Base-by-base conservation (phyloP, 1,140 invertebrate species). In the Lanistes nyassanus region DNA sequence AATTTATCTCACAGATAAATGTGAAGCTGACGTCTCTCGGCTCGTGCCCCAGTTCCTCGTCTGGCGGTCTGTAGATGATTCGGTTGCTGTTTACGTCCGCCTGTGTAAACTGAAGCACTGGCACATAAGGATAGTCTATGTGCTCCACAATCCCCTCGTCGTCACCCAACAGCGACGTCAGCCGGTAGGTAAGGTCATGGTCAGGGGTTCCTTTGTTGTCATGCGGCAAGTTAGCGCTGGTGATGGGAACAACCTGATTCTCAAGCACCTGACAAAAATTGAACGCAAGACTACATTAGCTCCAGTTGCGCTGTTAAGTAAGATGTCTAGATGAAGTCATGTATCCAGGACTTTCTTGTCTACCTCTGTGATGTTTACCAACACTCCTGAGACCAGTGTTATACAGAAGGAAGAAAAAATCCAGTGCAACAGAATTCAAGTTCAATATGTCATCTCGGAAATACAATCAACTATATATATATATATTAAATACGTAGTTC, bases 11-110 rank as follows among this genome's bases (percentile, higher is more conserved):
- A 86, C 85, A 81, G 66, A 78, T 73, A 75, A 85, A 86, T 11
- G 29, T 78, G 53, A 85, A 83, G 55, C 34, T 79, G 64, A 85
- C 79, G 58, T 84, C 79, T 56, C 53, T 85, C 36, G 80, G 76
- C 3, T 74, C 34, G n/a, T 58, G 70, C 1, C 83, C 84, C 11
- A 85, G 68, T 29, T 84, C 82, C 42, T 53, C 58, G 13, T 75
- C 47, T 16, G 85, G 85, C 13, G 85, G 83, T 75, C 83, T 74
- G 77, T 86, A 87, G 9, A 85, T 67, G n/a, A 87, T 82, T 29
- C 73, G 79, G 42, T 84, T 82, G 19, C 82, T 76, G 75, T 84
- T 82, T 62, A 87, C 76, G 70, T 87, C 85, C 42, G 80, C 80
- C 74, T 86, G 85, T 26, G 82, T 84, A 64, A 87, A 87, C 21